Evolutionary conservation across 2,888 invertebrate genomes (phyloP).

Genomic region (Spodoptera picta): DNA sequence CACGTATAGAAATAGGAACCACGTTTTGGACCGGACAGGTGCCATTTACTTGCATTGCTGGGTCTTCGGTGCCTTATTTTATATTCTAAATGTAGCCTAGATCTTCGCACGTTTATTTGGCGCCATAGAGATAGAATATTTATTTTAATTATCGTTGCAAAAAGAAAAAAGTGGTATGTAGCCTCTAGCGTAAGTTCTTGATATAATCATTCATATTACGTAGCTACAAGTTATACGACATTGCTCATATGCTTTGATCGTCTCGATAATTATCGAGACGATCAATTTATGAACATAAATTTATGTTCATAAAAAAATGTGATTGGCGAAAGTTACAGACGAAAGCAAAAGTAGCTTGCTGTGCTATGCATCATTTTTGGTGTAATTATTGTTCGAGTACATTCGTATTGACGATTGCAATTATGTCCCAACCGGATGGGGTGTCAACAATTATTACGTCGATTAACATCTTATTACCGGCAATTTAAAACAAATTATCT

Average conservation of each 20-base stretch:
- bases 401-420: constrained; percentile 7
- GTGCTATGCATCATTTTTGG: constrained; percentile 16
- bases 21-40: constrained; percentile 34
- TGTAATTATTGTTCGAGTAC: constrained; percentile 7
- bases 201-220: constrained; percentile 34
- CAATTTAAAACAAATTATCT: not conserved
- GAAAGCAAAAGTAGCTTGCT: constrained; percentile 36
- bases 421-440: constrained; percentile 14
- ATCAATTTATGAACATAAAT: no score
- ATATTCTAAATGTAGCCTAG: constrained; percentile 21
- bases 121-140: not conserved
- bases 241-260: constrained; percentile 11
- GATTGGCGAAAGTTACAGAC: constrained; percentile 46
- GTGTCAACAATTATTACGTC: constrained; percentile 16
- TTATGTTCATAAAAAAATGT: constrained; percentile 36
- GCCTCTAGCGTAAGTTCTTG: constrained; percentile 12
- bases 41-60: constrained; percentile 22
- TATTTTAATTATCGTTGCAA: constrained; percentile 19
- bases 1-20: constrained; percentile 34
- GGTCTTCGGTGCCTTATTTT: constrained; percentile 16
- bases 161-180: not conserved
- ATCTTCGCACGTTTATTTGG: constrained; percentile 19
- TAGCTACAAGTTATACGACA: constrained; percentile 18
- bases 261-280: no score
- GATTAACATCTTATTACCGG: not conserved